Percentiles rank a stretch among this genome's conserved stretches.
Conservation (phyloP, 2,797 vertebrate species). For the Lateolabrax maculatus region DNA sequence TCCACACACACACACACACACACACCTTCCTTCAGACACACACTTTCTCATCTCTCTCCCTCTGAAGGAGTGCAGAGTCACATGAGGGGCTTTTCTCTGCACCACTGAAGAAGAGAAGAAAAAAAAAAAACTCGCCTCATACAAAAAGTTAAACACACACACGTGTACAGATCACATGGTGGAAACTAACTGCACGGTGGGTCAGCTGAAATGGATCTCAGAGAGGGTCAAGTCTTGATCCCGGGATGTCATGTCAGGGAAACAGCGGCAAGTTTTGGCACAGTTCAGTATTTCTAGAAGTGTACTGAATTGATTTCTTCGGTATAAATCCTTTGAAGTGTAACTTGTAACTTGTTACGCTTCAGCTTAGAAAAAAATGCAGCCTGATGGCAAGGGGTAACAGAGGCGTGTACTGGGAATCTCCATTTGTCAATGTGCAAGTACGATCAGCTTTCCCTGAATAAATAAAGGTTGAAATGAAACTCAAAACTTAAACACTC, state of each 20-base stretch:
- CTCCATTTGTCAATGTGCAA: neutral
- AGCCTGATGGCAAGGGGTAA: too few species aligned
- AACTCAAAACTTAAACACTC: neutral
- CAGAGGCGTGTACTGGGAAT: too few species aligned
- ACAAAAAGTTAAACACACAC: slow-evolving; percentile 40
- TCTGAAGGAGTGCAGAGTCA: slow-evolving; percentile 49
- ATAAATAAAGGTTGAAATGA: neutral
- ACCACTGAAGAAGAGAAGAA: slow-evolving; percentile 55
- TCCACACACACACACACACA: slow-evolving; percentile 9
- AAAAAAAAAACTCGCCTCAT: slow-evolving; percentile 14
- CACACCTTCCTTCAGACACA: slow-evolving; percentile 3
- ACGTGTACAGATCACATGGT: slow-evolving; percentile 59
- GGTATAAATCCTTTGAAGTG: neutral
- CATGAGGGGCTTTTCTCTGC: slow-evolving; percentile 67
- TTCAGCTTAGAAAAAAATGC: neutral
- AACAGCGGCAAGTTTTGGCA: neutral
- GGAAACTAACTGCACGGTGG: slow-evolving; percentile 64
- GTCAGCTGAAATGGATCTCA: slow-evolving; percentile 33
- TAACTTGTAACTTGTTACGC: too few species aligned
- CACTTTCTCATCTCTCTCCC: slow-evolving; percentile 6
- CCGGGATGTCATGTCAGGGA: slow-evolving; percentile 1
- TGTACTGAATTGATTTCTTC: neutral
- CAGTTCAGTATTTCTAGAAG: neutral
- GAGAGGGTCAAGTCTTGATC: slow-evolving; percentile 12
- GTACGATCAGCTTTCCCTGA: neutral